Percentiles rank a stretch among this genome's conserved stretches.
Evolutionary conservation across 2,113 vertebrate species (phyloP).

Genomic region (Gobius niger): DNA sequence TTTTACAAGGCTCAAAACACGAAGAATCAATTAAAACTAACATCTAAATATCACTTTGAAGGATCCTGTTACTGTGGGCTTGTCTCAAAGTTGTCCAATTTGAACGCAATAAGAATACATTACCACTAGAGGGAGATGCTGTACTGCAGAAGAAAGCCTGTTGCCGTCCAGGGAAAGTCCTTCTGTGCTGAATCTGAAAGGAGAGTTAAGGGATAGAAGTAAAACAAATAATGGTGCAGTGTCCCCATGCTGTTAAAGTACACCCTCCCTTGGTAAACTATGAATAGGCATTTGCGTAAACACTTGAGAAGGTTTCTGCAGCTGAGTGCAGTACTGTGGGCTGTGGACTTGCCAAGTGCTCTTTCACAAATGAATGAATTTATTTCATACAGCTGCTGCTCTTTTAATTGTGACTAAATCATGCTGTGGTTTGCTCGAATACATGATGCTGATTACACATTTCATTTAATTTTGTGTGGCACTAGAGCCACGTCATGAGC

Average conservation of each 20-base stretch:
- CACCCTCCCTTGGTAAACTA: conserved; percentile 32
- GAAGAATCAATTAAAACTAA: too few species aligned
- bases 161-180: conserved; percentile 2
- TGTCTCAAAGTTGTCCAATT: not conserved
- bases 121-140: conserved; percentile 68
- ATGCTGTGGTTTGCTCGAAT: not conserved
- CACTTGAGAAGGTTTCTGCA: conserved; percentile 9
- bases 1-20: too few species aligned
- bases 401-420: not conserved
- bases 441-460: conserved; percentile 13
- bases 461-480: conserved; percentile 1
- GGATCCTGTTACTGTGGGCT: too few species aligned
- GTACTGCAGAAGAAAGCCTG: conserved; percentile 62
- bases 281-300: conserved; percentile 17
- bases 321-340: not conserved
- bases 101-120: conserved; percentile 18
- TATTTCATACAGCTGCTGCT: not conserved
- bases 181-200: conserved; percentile 38
- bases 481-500: conserved; percentile 6
- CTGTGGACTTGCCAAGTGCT: conserved; percentile 6
- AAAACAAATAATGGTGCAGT: not conserved
- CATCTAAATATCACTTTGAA: too few species aligned
- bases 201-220: not conserved
- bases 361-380: conserved; percentile 10
- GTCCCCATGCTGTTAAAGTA: not conserved